Percentiles rank a stretch among this genome's conserved stretches.
Conservation (phyloP, 2,113 vertebrate species). For the Chrysochloris asiatica region DNA sequence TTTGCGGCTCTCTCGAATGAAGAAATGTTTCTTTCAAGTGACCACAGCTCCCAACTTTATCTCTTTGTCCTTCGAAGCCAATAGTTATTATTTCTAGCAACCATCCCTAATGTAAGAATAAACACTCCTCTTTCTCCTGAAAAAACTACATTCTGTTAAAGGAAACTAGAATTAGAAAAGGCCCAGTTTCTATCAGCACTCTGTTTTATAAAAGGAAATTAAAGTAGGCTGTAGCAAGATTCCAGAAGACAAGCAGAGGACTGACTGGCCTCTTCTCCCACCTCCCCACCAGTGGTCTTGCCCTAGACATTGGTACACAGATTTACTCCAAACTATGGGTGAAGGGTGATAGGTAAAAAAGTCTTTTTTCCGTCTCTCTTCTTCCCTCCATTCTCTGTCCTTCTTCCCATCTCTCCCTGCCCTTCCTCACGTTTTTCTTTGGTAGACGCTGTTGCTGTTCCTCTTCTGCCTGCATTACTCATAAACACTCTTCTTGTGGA, state of each 20-base stretch:
- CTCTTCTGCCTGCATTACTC: neutral
- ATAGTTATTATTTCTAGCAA: conserved; percentile 28
- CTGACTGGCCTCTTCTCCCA: too few relatives aligned
- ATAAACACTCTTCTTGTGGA: neutral
- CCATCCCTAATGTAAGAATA: conserved; percentile 6
- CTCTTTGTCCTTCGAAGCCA: neutral
- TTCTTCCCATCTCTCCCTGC: neutral
- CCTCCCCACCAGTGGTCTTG: neutral
- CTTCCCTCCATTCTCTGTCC: too few relatives aligned
- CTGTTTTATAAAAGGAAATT: neutral
- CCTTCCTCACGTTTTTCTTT: neutral
- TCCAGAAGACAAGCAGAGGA: neutral
- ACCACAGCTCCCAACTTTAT: neutral
- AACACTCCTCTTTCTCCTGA: neutral
- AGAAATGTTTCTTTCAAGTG: neutral
- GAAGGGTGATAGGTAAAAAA: neutral
- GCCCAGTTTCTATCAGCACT: neutral
- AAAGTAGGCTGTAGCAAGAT: neutral
- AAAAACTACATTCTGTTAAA: neutral
- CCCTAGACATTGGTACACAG: neutral
- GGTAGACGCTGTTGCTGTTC: fast-evolving
- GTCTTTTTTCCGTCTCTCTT: too few relatives aligned
- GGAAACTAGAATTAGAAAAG: neutral
- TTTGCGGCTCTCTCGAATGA: neutral
- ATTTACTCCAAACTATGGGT: neutral